Evolutionary conservation across 2,797 vertebrate species (phyloP).

Genomic region (Anomalospiza imberbis): DNA sequence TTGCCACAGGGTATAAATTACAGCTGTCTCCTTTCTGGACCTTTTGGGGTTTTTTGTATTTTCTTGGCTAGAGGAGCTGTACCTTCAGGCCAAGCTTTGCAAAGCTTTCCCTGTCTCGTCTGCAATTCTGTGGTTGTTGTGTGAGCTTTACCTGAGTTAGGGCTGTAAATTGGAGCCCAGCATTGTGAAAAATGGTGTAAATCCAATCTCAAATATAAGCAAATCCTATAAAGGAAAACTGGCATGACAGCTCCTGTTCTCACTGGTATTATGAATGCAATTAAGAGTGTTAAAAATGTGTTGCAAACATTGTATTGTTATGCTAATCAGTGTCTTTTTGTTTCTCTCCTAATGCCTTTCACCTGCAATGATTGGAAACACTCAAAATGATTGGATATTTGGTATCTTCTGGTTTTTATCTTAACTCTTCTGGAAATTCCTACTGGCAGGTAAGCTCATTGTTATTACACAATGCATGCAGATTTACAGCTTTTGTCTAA

Average conservation of each 20-base stretch:
- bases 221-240: neutral
- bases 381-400: neutral
- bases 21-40: neutral
- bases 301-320: neutral
- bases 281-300: neutral
- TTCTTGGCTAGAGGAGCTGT: neutral
- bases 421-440: slow-evolving; percentile 22
- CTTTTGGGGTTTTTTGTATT: neutral
- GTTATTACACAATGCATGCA: neutral
- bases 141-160: neutral
- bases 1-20: neutral
- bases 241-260: neutral
- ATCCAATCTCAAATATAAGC: neutral
- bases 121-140: neutral
- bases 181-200: neutral
- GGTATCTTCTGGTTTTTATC: neutral
- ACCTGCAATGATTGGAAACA: slow-evolving; percentile 7
- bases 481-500: neutral
- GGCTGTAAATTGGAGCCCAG: neutral
- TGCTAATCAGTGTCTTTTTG: slow-evolving; percentile 43
- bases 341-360: slow-evolving; percentile 29
- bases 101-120: neutral
- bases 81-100: neutral
- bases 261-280: neutral
- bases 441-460: slow-evolving; percentile 59